phyloP scores from a whole-genome alignment of 2,888 invertebrate species.

The Pseudanteris insignis region DNA sequence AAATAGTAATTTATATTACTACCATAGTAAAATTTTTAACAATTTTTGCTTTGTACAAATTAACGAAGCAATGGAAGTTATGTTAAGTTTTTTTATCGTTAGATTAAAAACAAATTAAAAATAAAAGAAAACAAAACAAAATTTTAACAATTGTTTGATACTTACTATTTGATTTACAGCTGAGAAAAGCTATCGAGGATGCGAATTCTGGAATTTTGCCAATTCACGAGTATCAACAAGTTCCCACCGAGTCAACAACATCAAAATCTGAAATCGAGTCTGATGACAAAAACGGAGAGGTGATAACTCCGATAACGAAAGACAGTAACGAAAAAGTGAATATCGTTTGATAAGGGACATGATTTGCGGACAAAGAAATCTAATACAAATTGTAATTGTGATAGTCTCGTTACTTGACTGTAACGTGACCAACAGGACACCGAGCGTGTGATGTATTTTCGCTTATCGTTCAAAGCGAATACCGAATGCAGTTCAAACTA shows the following conservation, averaged over 20 bases:
- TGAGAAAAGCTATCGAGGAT: conserved; percentile 88
- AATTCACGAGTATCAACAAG: conserved; percentile 55
- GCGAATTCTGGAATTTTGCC: conserved; percentile 81
- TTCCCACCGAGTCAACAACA: conserved; percentile 54
- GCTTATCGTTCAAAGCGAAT: conserved; percentile 23
- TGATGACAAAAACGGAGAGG: conserved; percentile 47
- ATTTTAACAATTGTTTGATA: neutral
- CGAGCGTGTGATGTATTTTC: conserved; percentile 38
- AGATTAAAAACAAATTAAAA: neutral
- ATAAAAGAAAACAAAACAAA: too few species aligned
- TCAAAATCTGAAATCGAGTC: conserved; percentile 53
- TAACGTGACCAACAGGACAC: conserved; percentile 52
- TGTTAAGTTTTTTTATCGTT: neutral
- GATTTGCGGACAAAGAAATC: too few species aligned
- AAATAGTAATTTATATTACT: neutral
- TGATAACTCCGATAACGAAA: conserved; percentile 34
- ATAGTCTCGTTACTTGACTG: conserved; percentile 57
- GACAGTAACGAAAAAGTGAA: conserved; percentile 55
- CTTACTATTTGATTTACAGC: conserved; percentile 70
- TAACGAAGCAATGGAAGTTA: too few species aligned
- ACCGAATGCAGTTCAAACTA: conserved; percentile 14
- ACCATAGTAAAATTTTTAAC: neutral
- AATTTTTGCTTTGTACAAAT: too few species aligned
- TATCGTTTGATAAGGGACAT: conserved; percentile 56
- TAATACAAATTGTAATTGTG: conserved; percentile 55